Base-by-base conservation (phyloP, 2,113 vertebrate genomes). In the Pedionomus torquatus region DNA sequence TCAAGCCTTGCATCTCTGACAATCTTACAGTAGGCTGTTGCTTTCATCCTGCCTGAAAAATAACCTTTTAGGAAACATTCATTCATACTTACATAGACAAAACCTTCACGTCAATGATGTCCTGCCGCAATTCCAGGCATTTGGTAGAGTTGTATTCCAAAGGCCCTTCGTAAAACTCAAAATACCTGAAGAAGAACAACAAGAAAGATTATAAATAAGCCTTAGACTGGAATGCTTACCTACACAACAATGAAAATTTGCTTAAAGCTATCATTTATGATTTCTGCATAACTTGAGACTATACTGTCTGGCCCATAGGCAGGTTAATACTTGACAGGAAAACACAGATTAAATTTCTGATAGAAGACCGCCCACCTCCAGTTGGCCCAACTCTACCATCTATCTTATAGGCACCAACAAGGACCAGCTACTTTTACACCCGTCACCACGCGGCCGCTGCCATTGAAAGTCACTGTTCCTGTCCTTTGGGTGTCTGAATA, bases 21-120 rank as follows among this genome's bases (percentile, higher is more conserved):
- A 74, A 39, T 21, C 5, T 28, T 20, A 13, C 11, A 25, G 3
- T 17, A 81, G 70, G 37, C 77, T 25, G 65, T 7, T 4, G 19
- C 17, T 51, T 71, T 58, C 31, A 55, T 48, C 33, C 35, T 43
- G 21, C 25, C 68, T 44, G n/a, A 69, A 54, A 89, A 64, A 18
- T 30, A 55, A 70, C 10, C 8, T 33, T 92, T 78, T 46, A 77
- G 13, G 26, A 90, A 83, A 16, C 9, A 55, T 15, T 46, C 7
- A 12, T 17, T 91, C 35, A 78, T 93, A 99, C 99, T 99, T 98
- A 99, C 99, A 99, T 99, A 70, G 99, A 99, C 88, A 99, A 98
- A 93, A 99, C 99, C 96, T 99, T 99, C 98, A 99, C 99, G 9
- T 99, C 98, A 91, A 98, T 98, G 95, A 99, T 99, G 91, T 99